phyloP scores from a whole-genome alignment of 2,888 invertebrate genomes.

The Phyllotreta striolata region DNA sequence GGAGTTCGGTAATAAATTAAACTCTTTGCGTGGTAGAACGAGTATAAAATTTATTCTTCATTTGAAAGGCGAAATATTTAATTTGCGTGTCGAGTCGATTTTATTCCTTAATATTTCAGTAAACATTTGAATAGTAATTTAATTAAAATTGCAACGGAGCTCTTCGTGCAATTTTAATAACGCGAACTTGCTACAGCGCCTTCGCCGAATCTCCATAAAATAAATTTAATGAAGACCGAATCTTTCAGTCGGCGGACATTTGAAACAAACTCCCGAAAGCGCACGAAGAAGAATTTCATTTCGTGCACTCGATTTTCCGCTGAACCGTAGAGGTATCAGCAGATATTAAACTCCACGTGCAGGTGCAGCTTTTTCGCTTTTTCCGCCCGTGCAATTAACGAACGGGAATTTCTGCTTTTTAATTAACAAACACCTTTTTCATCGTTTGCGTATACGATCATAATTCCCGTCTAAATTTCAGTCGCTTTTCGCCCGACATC shows the following conservation, averaged over 20 bases:
- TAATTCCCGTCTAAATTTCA: no score
- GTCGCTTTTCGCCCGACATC: no score
- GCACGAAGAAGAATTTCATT: conserved; percentile 28
- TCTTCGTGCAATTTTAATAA: conserved; percentile 8
- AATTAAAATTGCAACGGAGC: conserved; percentile 5
- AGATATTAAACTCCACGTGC: no score
- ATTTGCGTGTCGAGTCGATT: neutral
- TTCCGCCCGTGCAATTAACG: no score
- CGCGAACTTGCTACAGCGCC: neutral
- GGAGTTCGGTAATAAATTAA: no score
- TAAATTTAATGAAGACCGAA: conserved; percentile 20
- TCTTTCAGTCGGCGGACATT: conserved; percentile 21
- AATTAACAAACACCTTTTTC: no score
- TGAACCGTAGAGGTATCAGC: no score
- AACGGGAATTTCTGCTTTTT: no score
- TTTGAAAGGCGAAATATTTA: neutral
- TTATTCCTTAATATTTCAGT: neutral
- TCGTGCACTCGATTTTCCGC: conserved; percentile 2
- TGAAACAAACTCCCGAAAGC: conserved; percentile 13
- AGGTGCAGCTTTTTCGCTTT: no score
- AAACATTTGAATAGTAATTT: conserved; percentile 10
- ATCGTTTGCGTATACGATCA: no score
- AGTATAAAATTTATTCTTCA: no score
- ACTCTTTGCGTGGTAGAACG: no score
- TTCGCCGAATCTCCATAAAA: conserved; percentile 16